Evolutionary conservation across 2,797 vertebrate genomes (phyloP), one percentile per base, ranked within the genome.

Genomic region (Enteromius anoplus): DNA sequence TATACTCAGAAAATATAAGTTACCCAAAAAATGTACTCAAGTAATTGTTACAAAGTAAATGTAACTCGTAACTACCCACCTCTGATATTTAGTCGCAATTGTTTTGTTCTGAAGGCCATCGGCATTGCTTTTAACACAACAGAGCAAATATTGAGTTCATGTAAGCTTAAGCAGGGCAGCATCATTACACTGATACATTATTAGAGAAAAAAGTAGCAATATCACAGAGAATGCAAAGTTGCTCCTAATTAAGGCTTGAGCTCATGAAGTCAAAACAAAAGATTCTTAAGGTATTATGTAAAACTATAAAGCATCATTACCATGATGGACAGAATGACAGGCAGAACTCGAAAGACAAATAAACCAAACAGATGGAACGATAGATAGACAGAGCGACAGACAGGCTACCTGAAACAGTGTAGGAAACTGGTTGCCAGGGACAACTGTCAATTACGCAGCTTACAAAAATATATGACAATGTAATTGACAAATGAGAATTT

Each of bases 151-250:
- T 60, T 70, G 37, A 42, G 17, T 60, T 71, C 9, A 60, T 70
- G 65, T 29, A 53, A 32, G 19, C 47, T n/a, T 49, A 78, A 78
- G 34, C n/a, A 60, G 37, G 66, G 37, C 34, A 45, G 40, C 10
- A 70, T 70, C 37, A 26, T 45, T 45, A 80, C 23, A 80, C 19
- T 66, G 19, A 78, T 34, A 32, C 66, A 80, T 53, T 8, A 58
- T 40, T 29, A 70, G 64, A 40, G 2, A n/a, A 11, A 73, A 73
- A 73, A 12, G 1, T 29, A 34, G 34, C 5, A 1, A 21, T 51
- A 21, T 51, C 29, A 72, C 17, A 32, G 17, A 34, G 29, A 73
- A 10, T 34, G 47, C 29, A 21, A 34, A 53, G 10, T n/a, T 19
- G 19, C 10, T 53, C 2, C 70, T 34, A 12, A 72, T 51, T 72